These are phyloP conservation scores for Phrynocephalus versicolor DNA, from an alignment of 2,113 vertebrate genomes.

Conservation along the genomic window DNA sequence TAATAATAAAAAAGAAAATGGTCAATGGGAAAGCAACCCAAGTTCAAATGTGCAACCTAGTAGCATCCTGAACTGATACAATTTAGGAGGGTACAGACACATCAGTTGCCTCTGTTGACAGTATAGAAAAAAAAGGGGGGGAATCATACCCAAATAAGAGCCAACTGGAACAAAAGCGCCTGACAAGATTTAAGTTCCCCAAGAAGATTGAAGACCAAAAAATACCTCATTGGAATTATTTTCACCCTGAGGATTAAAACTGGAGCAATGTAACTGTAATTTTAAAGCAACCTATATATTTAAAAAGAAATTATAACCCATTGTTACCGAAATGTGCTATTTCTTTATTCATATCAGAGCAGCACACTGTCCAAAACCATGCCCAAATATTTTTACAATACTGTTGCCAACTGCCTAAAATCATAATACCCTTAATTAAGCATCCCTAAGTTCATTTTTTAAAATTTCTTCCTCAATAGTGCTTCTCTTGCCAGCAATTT, in stretches of 20 bases:
- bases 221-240: background rate
- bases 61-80: background rate
- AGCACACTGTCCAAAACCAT: background rate
- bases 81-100: no score
- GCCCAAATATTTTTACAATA: background rate
- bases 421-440: background rate
- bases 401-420: background rate
- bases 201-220: background rate
- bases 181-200: no score
- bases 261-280: background rate
- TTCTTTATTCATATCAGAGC: no score
- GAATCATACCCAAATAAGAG: background rate
- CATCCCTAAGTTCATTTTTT: background rate
- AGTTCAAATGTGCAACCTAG: background rate
- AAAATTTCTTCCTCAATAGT: background rate
- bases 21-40: no score
- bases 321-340: no score
- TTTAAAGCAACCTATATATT: background rate
- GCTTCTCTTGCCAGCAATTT: slow-evolving; percentile 3
- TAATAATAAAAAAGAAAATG: no score
- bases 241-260: background rate
- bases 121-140: background rate
- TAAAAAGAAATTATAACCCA: background rate
- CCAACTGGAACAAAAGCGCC: background rate
- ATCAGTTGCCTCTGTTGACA: background rate